Percentiles rank a stretch among this genome's conserved stretches.
phyloP scores from a whole-genome alignment of 1,140 invertebrate genomes.

The Leptinotarsa lineolata region DNA sequence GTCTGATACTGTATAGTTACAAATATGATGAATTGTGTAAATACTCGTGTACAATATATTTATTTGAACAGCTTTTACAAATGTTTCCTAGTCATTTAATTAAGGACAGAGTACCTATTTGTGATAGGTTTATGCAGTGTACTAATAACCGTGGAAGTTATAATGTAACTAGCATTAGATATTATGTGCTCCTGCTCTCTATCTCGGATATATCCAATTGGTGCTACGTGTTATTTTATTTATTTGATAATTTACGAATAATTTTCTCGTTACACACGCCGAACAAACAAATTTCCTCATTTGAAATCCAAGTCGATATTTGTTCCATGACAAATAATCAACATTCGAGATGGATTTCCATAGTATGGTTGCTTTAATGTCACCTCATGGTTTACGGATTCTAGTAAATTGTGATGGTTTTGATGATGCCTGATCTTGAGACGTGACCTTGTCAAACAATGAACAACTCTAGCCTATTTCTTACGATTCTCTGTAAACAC shows the following conservation, averaged over 20 bases:
- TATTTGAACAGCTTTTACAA: constrained; percentile 19
- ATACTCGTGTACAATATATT: not conserved
- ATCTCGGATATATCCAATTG: not conserved
- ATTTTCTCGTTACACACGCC: not conserved
- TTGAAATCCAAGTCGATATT: constrained; percentile 5
- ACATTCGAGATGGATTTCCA: not conserved
- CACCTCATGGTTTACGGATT: constrained; percentile 50
- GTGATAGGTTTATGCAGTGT: not conserved
- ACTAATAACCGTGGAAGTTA: not conserved
- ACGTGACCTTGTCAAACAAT: constrained; percentile 9
- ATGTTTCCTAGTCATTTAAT: constrained; percentile 14
- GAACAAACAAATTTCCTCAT: not conserved
- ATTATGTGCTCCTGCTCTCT: constrained; percentile 12
- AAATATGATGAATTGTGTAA: not conserved
- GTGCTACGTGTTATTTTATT: constrained; percentile 12
- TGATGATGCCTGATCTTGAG: constrained; percentile 40
- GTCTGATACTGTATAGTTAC: not conserved
- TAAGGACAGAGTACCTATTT: constrained; percentile 4
- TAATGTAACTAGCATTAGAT: constrained; percentile 2
- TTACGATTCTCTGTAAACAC: not conserved
- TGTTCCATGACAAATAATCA: not conserved
- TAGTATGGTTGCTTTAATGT: constrained; percentile 32
- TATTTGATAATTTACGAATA: not conserved
- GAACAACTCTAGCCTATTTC: not conserved
- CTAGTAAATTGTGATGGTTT: constrained; percentile 54